These are phyloP conservation scores for Fratercula arctica DNA, from an alignment of 2,797 vertebrate species.

Conservation along the genomic window DNA sequence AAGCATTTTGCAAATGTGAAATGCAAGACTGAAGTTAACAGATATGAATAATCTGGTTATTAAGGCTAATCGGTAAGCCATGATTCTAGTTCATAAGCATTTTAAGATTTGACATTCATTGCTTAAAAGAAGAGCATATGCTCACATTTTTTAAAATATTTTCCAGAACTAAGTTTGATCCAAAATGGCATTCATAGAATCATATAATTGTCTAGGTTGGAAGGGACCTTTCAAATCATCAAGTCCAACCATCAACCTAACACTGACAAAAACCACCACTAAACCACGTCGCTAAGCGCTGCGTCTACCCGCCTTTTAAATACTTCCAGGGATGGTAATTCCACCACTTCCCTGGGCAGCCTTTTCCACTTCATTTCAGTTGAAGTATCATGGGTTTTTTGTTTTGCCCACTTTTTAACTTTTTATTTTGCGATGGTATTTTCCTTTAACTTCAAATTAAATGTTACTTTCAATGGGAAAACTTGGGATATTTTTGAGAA, in stretches of 20 bases:
- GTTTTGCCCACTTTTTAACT: neutral
- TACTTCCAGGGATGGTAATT: neutral
- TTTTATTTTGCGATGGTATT: neutral
- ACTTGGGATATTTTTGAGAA: neutral
- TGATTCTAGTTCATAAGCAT: neutral
- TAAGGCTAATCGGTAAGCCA: neutral
- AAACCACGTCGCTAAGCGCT: neutral
- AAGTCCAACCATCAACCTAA: neutral
- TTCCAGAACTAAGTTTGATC: neutral
- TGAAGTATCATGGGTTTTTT: neutral
- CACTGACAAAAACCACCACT: neutral
- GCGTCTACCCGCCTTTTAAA: neutral
- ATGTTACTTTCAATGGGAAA: neutral
- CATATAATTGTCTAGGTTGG: neutral
- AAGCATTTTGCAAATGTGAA: neutral
- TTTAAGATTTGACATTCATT: neutral
- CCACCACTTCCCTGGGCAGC: neutral
- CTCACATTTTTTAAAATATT: neutral
- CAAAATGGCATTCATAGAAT: neutral
- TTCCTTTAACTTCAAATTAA: neutral
- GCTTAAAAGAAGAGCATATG: neutral
- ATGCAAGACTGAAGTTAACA: neutral
- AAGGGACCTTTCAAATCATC: neutral
- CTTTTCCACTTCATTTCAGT: neutral
- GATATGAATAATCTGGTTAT: neutral